phyloP scores from a whole-genome alignment of 2,888 invertebrate genomes.

The Melinaea menophilus region DNA sequence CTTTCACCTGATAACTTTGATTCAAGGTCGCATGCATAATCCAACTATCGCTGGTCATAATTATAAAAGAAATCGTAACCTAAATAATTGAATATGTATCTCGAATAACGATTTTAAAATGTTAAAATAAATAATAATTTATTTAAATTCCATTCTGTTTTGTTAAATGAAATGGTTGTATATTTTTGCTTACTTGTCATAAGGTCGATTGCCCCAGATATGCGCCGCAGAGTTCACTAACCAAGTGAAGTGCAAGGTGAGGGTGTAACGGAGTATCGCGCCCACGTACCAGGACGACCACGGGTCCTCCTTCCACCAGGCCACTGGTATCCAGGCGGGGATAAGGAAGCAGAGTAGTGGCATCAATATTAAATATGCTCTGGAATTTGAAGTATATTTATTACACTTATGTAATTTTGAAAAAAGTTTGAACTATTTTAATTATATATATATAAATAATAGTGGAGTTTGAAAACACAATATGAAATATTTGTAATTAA shows the following conservation, averaged over 20 bases:
- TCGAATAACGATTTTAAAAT: background rate
- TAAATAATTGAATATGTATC: background rate
- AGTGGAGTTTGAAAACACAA: too few relatives aligned
- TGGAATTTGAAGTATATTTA: conserved; percentile 50
- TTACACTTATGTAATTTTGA: too few relatives aligned
- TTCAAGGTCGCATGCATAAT: background rate
- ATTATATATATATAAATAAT: too few relatives aligned
- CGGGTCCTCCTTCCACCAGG: conserved; percentile 85
- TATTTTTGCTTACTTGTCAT: conserved; percentile 82
- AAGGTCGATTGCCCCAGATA: conserved; percentile 93
- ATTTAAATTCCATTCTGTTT: background rate
- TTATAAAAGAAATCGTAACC: too few relatives aligned
- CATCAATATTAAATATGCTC: conserved; percentile 87
- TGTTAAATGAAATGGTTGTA: background rate
- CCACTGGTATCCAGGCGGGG: conserved; percentile 87
- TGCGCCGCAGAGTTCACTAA: conserved; percentile 96
- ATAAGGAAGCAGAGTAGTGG: conserved; percentile 87
- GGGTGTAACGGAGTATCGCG: conserved; percentile 85
- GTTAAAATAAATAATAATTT: background rate
- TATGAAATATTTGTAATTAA: too few relatives aligned
- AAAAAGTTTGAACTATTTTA: too few relatives aligned
- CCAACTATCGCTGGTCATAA: background rate
- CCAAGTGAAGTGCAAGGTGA: conserved; percentile 92
- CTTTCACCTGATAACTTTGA: background rate
- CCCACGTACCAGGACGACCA: conserved; percentile 87